Base-by-base conservation (phyloP, 1,140 invertebrate genomes). In the Leptinotarsa defecta region DNA sequence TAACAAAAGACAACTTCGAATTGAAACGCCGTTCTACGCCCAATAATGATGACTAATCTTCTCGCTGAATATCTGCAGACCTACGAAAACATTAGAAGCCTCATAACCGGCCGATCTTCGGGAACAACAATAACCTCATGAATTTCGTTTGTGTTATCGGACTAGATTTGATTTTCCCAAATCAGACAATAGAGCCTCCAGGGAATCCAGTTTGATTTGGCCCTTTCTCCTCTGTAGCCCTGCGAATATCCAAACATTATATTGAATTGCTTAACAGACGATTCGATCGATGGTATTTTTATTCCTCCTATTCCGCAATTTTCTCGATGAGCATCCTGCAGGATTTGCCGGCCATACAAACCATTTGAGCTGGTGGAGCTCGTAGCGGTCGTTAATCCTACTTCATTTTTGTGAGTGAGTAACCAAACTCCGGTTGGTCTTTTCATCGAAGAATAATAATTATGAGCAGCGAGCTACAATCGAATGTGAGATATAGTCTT, bases 221-320 rank as follows among this genome's bases (percentile, higher is more conserved):
- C 13, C n/a, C 52, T 17, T 57, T 57, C 13, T 17, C 15, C 52
- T 19, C 52, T 19, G 6, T 15, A 57, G 52, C 52, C 52, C n/a
- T 17, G 52, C 52, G 52, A 57, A 57, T 57, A n/a, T 57, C 52
- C 52, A 57, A 43, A 43, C n/a, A 57, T 57, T 57, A 57, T 57
- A 57, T 13, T 13, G 52, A 57, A 57, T 57, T 19, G 52, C 52
- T 57, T 4, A 19, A 57, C 5, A 57, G 52, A 57, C 17, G n/a
- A 57, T n/a, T 19, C 52, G 52, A 57, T 15, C 52, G 52, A 5
- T 15, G 52, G 15, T 57, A 57, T 57, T 57, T 57, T 57, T 57
- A 57, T 57, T 19, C 2, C 52, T 57, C 15, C 52, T 57, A 57
- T 57, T 57, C 52, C n/a, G 52, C 4, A 4, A 19, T 57, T 57